Percentiles rank a stretch among this genome's conserved stretches.
phyloP scores from a whole-genome alignment of 1,140 invertebrate genomes.

The Chymomyza costata region DNA sequence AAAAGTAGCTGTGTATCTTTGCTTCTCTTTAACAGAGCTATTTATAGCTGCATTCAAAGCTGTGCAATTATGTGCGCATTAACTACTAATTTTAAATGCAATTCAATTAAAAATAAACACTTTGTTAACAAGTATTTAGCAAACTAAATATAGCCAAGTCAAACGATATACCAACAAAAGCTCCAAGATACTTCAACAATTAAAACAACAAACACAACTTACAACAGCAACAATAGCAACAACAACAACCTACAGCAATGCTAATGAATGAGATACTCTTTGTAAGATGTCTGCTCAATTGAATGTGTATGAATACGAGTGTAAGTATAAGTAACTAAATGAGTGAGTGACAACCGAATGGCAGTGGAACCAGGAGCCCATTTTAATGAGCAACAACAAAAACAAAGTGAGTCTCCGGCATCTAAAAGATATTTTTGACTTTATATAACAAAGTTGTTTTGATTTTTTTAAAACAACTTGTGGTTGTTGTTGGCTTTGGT shows the following conservation, averaged over 20 bases:
- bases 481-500: conserved; percentile 1
- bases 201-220: too few relatives aligned
- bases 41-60: too few relatives aligned
- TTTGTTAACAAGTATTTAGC: conserved; percentile 34
- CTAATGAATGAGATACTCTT: conserved; percentile 67
- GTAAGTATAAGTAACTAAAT: conserved; percentile 36
- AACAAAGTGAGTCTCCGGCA: not conserved
- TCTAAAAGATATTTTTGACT: conserved; percentile 20
- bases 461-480: not conserved
- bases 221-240: conserved; percentile 10
- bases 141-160: conserved; percentile 35
- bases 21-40: too few relatives aligned
- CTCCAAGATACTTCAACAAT: not conserved
- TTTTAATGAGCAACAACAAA: conserved; percentile 49
- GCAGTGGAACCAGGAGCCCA: conserved; percentile 41
- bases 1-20: too few relatives aligned
- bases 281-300: conserved; percentile 60
- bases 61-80: not conserved
- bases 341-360: conserved; percentile 65
- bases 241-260: conserved; percentile 38
- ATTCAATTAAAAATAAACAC: conserved; percentile 42
- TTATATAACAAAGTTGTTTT: not conserved
- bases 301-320: conserved; percentile 35
- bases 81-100: conserved; percentile 24
- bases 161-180: conserved; percentile 7